These are phyloP conservation scores for Gnathonemus echidnorhynchus DNA, from an alignment of 2,113 vertebrate genomes.

Conservation along the genomic window DNA sequence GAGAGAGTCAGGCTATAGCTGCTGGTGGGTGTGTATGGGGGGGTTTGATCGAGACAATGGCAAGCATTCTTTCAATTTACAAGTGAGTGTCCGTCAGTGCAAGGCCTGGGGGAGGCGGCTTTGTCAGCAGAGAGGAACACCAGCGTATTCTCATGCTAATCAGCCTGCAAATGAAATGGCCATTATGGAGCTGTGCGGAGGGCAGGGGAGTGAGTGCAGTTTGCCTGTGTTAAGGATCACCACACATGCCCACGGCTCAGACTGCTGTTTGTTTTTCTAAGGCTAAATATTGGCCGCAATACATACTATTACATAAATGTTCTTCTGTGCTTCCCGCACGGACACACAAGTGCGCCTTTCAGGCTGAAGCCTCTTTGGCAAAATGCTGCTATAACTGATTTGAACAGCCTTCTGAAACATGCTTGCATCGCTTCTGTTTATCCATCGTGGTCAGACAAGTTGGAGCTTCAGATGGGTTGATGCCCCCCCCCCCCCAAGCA, in stretches of 20 bases:
- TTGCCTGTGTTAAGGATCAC: conserved; percentile 26
- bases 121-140: conserved; percentile 90
- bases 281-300: conserved; percentile 7
- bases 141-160: conserved; percentile 90
- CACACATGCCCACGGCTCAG: conserved; percentile 8
- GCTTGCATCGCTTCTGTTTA: background rate
- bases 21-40: conserved; percentile 53
- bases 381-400: background rate
- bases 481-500: background rate
- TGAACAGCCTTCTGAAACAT: background rate
- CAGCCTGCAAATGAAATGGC: conserved; percentile 89
- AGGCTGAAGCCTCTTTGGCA: background rate
- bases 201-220: conserved; percentile 54
- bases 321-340: conserved; percentile 2
- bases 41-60: conserved; percentile 73
- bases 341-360: background rate
- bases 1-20: conserved; percentile 49
- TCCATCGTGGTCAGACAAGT: background rate
- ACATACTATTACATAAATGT: conserved; percentile 22
- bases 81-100: conserved; percentile 89
- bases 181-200: conserved; percentile 70
- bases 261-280: background rate
- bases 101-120: conserved; percentile 70
- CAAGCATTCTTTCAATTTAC: conserved; percentile 91
- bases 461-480: background rate